Base-by-base conservation (phyloP, 2,113 vertebrate genomes). In the Trematocara variabile region DNA sequence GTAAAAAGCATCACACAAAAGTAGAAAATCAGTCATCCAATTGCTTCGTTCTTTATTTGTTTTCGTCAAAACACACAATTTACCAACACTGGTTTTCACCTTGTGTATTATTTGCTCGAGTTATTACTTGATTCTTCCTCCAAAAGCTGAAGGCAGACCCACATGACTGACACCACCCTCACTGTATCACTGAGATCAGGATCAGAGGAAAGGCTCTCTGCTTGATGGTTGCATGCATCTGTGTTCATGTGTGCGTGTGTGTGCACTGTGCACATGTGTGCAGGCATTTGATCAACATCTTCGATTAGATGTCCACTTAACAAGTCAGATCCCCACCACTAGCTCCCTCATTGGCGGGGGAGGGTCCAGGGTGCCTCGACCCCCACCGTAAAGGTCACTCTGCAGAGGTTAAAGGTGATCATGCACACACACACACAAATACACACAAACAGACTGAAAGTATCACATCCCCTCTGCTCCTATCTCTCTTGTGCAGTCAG, bases 1-100 rank as follows among this genome's bases (percentile, higher is more conserved):
- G 16, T 5, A 78, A 39, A 37, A 79, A 55, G 7, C n/a, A 50
- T 70, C 56, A 87, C 16, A 70, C 13, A 78, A 22, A 81, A 80
- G 84, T 60, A 9, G 33, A 89, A 41, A 83, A 77, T 50, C 77
- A 80, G 56, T 90, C 68, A 70, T 80, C 87, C 94, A 93, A 89
- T 95, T 91, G 89, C 39, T 92, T 86, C 77, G 91, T 94, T 94
- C 84, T 96, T 96, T 96, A 95, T 96, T 96, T 88, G 92, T 93
- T 95, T 86, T 92, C 87, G 68, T 94, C 90, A 95, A 95, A 96
- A 95, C 96, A 97, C 94, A 96, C 93, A 95, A 87, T 94, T 93
- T 93, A 93, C 88, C 94, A 94, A 94, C 87, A 93, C 87, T 92
- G 89, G 68, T 92, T 94, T 95, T 91, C 88, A 91, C 82, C 93